These are phyloP conservation scores for Achroia grisella DNA, from an alignment of 1,140 invertebrate genomes.

Conservation along the genomic window DNA sequence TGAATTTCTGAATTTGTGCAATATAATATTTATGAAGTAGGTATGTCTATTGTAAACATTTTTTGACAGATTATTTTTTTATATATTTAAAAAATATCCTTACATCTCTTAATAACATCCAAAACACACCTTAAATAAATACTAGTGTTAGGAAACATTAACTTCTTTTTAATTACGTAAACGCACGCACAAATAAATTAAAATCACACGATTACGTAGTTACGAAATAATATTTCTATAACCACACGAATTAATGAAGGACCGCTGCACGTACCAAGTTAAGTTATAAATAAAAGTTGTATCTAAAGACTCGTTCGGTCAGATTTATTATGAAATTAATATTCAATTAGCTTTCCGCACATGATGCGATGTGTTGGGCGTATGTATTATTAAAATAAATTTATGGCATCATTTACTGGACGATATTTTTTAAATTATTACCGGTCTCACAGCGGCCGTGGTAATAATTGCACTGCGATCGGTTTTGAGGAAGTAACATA, in stretches of 20 bases:
- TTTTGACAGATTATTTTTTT: too few relatives aligned
- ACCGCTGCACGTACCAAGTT: slow-evolving; percentile 25
- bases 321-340: slow-evolving; percentile 72
- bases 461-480: slow-evolving; percentile 48
- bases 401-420: slow-evolving; percentile 68
- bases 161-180: too few relatives aligned
- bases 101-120: too few relatives aligned
- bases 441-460: slow-evolving; percentile 38
- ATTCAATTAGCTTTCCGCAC: slow-evolving; percentile 72
- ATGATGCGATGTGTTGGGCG: slow-evolving; percentile 60
- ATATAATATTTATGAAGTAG: too few relatives aligned
- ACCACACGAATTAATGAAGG: background rate
- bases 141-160: too few relatives aligned
- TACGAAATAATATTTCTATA: too few relatives aligned
- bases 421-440: slow-evolving; percentile 68
- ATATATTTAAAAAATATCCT: too few relatives aligned
- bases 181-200: too few relatives aligned
- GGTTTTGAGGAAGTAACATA: slow-evolving; percentile 11
- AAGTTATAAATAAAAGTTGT: slow-evolving; percentile 42
- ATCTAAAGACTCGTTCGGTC: slow-evolving; percentile 42
- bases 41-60: too few relatives aligned
- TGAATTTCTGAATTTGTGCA: too few relatives aligned
- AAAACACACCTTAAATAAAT: too few relatives aligned
- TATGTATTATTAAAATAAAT: slow-evolving; percentile 69
- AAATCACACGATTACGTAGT: too few relatives aligned